Evolutionary conservation across 2,888 invertebrate species (phyloP).

Genomic region (Meandrusa payeni): DNA sequence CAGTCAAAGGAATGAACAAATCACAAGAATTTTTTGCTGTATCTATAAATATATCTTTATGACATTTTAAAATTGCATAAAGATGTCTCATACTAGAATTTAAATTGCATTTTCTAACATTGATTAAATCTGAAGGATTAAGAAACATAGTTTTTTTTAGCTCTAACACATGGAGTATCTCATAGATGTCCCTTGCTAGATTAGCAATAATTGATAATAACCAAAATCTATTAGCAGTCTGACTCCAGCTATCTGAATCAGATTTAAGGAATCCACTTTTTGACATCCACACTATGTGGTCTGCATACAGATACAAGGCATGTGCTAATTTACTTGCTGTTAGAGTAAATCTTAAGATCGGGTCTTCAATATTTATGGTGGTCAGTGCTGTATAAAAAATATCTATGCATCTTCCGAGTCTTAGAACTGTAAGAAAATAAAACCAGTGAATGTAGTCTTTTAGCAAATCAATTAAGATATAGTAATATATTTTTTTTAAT

Average conservation of each 20-base stretch:
- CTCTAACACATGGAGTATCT: conserved; percentile 85
- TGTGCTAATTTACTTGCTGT: conserved; percentile 90
- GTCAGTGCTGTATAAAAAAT: conserved; percentile 87
- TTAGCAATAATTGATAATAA: conserved; percentile 90
- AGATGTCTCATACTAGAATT: conserved; percentile 47
- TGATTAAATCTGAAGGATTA: conserved; percentile 61
- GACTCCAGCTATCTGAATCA: conserved; percentile 88
- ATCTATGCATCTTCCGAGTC: conserved; percentile 92
- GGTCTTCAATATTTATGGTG: conserved; percentile 86
- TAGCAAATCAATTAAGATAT: not conserved
- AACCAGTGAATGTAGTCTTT: too few relatives aligned
- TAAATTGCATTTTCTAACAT: conserved; percentile 42
- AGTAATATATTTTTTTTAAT: not conserved
- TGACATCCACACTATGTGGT: conserved; percentile 93
- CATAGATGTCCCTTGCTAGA: conserved; percentile 91
- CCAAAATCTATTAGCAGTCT: conserved; percentile 90
- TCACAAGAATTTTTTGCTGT: conserved; percentile 93
- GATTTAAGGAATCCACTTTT: conserved; percentile 85
- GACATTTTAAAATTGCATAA: conserved; percentile 53
- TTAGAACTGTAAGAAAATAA: conserved; percentile 84
- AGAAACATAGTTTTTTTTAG: conserved; percentile 58
- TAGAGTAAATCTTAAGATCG: conserved; percentile 84
- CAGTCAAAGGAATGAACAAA: conserved; percentile 91
- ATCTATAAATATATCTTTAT: conserved; percentile 88
- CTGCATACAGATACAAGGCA: conserved; percentile 89